These are phyloP conservation scores for Gastracanthus pulcherrimus DNA, from an alignment of 2,888 invertebrate genomes.

Conservation along the genomic window DNA sequence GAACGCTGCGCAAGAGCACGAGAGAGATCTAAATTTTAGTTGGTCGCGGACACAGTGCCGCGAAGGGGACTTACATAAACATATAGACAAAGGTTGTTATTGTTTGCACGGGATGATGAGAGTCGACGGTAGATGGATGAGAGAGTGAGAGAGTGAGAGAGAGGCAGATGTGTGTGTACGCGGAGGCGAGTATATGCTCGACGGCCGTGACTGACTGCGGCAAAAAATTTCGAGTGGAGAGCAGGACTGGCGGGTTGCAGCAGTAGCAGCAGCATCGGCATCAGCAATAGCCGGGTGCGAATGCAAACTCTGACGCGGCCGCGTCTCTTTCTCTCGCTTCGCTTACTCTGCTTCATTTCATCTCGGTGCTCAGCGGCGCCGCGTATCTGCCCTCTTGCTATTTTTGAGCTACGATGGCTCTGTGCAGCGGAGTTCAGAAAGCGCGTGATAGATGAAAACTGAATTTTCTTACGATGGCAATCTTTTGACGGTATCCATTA, in stretches of 20 bases:
- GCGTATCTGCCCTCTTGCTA: no score
- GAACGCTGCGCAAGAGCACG: neutral
- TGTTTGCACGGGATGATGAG: slow-evolving; percentile 69
- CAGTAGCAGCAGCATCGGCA: neutral
- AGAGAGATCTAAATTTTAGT: neutral
- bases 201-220: slow-evolving; percentile 34
- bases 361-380: no score
- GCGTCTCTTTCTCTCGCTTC: neutral
- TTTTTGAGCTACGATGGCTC: neutral
- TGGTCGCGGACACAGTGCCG: slow-evolving; percentile 32
- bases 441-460: neutral
- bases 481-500: no score
- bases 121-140: no score
- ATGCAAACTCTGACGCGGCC: slow-evolving; percentile 2
- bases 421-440: neutral
- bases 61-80: slow-evolving; percentile 68
- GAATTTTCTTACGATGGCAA: no score
- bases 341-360: slow-evolving; percentile 9
- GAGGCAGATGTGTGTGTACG: neutral
- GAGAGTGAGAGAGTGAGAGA: slow-evolving; percentile 16
- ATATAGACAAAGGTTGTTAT: slow-evolving; percentile 68
- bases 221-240: slow-evolving; percentile 29
- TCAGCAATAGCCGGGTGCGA: neutral
- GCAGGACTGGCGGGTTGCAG: slow-evolving; percentile 19
- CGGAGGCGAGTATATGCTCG: neutral